These are phyloP conservation scores for Dendrocopos noguchii DNA, from an alignment of 2,113 vertebrate species.

Conservation along the genomic window DNA sequence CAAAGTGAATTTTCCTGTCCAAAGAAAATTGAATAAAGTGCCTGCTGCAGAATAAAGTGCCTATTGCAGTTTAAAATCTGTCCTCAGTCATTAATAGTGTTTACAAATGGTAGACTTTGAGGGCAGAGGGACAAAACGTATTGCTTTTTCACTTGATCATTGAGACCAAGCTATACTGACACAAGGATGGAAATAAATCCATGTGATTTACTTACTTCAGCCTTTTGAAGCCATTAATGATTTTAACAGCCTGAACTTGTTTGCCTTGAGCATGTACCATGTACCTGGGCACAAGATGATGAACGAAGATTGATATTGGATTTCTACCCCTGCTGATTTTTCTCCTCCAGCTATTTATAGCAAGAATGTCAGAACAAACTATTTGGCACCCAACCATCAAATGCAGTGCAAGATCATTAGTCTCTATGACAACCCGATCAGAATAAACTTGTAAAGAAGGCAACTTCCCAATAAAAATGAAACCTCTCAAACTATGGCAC, in stretches of 20 bases:
- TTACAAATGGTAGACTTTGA: background rate
- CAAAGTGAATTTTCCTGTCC: background rate
- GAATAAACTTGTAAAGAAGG: constrained; percentile 58
- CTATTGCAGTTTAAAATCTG: background rate
- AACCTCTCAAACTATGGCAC: constrained; percentile 43
- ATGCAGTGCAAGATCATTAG: background rate
- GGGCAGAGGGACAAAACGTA: background rate
- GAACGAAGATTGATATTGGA: constrained; percentile 1
- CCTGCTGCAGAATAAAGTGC: background rate
- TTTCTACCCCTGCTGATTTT: constrained; percentile 16
- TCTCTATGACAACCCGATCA: constrained; percentile 73
- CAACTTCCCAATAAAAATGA: constrained; percentile 54
- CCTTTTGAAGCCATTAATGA: background rate
- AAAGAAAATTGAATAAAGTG: background rate
- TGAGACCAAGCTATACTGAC: background rate
- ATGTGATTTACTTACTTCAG: background rate
- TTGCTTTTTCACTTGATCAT: background rate
- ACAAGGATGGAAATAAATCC: background rate
- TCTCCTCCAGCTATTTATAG: constrained; percentile 51
- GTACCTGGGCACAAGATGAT: background rate
- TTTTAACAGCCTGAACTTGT: background rate
- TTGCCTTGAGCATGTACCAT: background rate
- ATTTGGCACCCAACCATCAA: constrained; percentile 32
- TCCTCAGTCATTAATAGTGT: background rate
- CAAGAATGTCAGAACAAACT: constrained; percentile 33